Evolutionary conservation across 1,140 invertebrate genomes (phyloP), one percentile per base, ranked within the genome.

Genomic region (Drosophila varians): DNA sequence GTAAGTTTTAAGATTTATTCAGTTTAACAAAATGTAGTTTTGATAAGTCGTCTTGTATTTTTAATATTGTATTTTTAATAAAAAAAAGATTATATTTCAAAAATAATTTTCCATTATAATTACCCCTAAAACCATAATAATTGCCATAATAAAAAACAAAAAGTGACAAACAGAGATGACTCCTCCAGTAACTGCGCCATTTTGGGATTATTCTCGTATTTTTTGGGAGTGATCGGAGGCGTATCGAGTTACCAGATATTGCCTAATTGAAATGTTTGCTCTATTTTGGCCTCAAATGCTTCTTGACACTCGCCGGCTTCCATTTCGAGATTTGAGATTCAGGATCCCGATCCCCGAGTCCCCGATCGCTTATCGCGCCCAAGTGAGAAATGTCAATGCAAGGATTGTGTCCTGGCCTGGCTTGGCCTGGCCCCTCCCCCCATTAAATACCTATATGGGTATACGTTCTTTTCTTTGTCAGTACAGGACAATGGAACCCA

Each of bases 241-340:
- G 51, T 74, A 74, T 74, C 74, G 38, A 74, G 42, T 74, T 65
- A 73, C 71, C 45, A 49, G 51, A 53, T 65, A 65, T 66, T 74
- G 53, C 60, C 60, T 74, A 74, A 74, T 74, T 74, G 70, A 74
- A 74, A 74, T 74, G 72, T 73, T 73, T 64, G 19, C 49, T 34
- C 46, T 68, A 66, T 74, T 74, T 60, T 66, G 49, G 52, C 58
- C 49, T 72, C 64, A 68, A 66, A 68, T 68, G 48, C 46, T 53
- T 68, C 66, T 68, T 68, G 64, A 66, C 64, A 68, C 64, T 53
- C 64, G 61, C 12, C 64, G 45, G 38, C 45, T 49, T 56, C 66
- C 51, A 48, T 42, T 73, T 71, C 54, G 25, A 25, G 47, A 43
- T 38, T 19, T 4, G 11, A 57, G 48, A 36, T 23, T 1, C 26